Evolutionary conservation across 2,113 vertebrate genomes (phyloP).

Genomic region (Gambusia holbrooki): DNA sequence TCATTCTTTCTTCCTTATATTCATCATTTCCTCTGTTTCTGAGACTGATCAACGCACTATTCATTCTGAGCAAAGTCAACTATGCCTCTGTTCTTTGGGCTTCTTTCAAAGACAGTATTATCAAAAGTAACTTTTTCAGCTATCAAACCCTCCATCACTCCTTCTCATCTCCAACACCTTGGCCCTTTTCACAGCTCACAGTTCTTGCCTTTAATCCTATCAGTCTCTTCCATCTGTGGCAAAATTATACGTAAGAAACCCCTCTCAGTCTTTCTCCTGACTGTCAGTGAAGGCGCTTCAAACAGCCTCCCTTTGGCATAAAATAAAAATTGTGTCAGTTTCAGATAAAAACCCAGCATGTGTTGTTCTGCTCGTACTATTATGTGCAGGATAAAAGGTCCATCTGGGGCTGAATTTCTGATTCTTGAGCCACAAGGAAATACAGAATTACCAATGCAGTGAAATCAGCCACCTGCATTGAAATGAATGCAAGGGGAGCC

Average conservation of each 20-base stretch:
- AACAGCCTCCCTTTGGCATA: constrained; percentile 40
- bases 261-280: constrained; percentile 9
- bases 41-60: constrained; percentile 39
- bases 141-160: constrained; percentile 41
- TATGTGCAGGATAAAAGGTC: constrained; percentile 14
- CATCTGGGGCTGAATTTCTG: constrained; percentile 5
- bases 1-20: neutral
- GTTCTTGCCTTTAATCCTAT: constrained; percentile 40
- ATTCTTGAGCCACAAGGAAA: constrained; percentile 12
- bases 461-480: constrained; percentile 5
- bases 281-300: constrained; percentile 37
- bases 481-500: constrained; percentile 7
- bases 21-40: constrained; percentile 14
- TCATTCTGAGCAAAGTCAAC: constrained; percentile 21
- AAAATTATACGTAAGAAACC: constrained; percentile 15
- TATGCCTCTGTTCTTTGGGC: constrained; percentile 7
- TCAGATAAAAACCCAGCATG: constrained; percentile 39
- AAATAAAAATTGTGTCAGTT: constrained; percentile 32
- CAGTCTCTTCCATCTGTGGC: constrained; percentile 17
- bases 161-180: constrained; percentile 39
- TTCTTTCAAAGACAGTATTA: constrained; percentile 25
- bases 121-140: constrained; percentile 36
- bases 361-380: constrained; percentile 38
- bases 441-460: neutral
- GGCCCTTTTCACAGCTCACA: constrained; percentile 12